phyloP scores from a whole-genome alignment of 2,888 invertebrate species.

The Polydrusus tereticollis region DNA sequence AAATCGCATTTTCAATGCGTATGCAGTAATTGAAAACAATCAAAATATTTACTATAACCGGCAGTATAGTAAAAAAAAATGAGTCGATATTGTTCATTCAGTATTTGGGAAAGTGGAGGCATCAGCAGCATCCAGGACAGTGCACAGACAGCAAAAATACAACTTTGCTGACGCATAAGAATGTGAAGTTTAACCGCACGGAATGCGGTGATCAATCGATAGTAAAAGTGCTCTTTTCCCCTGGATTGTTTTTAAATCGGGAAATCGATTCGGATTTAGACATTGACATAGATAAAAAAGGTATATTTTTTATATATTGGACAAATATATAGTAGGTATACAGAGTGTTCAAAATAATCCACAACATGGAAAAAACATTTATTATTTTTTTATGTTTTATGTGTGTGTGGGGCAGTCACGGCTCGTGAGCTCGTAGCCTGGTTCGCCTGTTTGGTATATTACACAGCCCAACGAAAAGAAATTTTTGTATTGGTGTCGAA shows the following conservation, averaged over 20 bases:
- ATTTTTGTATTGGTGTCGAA: too few species aligned
- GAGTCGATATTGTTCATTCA: conserved; percentile 47
- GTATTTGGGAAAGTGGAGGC: conserved; percentile 46
- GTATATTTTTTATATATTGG: too few species aligned
- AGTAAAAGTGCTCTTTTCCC: conserved; percentile 45
- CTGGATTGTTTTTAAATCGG: conserved; percentile 41
- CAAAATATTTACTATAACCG: conserved; percentile 26
- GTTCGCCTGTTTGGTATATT: too few species aligned
- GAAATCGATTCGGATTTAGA: conserved; percentile 30
- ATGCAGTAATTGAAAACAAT: not conserved
- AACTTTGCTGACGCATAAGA: conserved; percentile 47
- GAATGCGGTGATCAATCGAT: conserved; percentile 49
- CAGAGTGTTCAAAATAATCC: too few species aligned
- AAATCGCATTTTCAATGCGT: not conserved
- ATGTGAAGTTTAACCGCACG: conserved; percentile 42
- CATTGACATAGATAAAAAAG: conserved; percentile 27
- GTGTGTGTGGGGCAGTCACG: too few species aligned
- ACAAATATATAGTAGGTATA: too few species aligned
- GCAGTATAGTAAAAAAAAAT: conserved; percentile 46
- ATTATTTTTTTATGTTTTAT: too few species aligned
- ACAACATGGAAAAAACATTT: too few species aligned
- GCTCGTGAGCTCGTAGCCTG: too few species aligned
- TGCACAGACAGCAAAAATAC: conserved; percentile 46
- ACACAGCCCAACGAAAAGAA: too few species aligned
- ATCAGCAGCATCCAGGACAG: conserved; percentile 45